Base-by-base conservation (phyloP, 2,113 vertebrate species). In the Hiodon tergisus region DNA sequence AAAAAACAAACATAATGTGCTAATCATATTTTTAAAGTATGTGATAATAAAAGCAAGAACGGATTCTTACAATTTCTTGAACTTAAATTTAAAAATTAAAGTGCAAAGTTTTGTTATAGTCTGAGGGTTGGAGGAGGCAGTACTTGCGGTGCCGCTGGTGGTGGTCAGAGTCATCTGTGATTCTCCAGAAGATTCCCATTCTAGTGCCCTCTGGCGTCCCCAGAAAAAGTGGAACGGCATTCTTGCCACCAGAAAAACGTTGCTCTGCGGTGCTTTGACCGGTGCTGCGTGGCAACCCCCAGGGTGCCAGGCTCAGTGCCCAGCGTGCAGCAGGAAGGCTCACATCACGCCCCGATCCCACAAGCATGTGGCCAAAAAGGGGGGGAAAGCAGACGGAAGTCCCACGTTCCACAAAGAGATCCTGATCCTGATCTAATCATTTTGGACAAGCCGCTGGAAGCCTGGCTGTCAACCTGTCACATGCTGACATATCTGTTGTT, bases 381-480 rank as follows among this genome's bases (percentile, higher is more conserved):
- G 16, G 16, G 31, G 31, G 14, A 48, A 66, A 55, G 17, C 46
- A 54, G 55, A 31, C 57, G 53, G 63, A 71, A 60, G 70, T 50
- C 1, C 9, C 31, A 46, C 46, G 4, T 10, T 31, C 13, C 31
- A 14, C 31, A 90, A 91, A 31, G 2, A 31, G 31, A 31, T 31
- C 90, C 85, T 90, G 89, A 89, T 88, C 89, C 90, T 96, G 94
- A 97, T 87, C 80, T 96, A 94, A 98, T 94, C 88, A 92, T 93
- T 94, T 90, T 92, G 92, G 95, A 98, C 95, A 97, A 94, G 94
- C 94, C 93, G 94, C 95, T 95, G 88, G 93, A 91, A 94, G 93
- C 94, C 82, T 90, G 93, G 88, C 93, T 95, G 94, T 94, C 95
- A 95, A 93, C 91, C 91, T 95, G 94, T 96, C 95, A 95, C 91